phyloP scores from a whole-genome alignment of 2,113 vertebrate genomes.

The Syngnathus floridae region DNA sequence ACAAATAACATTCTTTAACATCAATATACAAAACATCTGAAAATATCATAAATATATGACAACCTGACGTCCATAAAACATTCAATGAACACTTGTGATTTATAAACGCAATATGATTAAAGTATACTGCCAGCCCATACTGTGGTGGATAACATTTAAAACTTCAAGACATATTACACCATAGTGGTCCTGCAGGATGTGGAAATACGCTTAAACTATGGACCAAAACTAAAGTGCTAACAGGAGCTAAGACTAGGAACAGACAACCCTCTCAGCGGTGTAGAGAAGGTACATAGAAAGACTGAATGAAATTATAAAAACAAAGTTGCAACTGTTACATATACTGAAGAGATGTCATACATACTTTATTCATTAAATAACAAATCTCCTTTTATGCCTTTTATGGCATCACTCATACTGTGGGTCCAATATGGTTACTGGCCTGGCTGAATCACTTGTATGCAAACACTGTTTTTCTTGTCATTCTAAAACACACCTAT shows the following conservation, averaged over 20 bases:
- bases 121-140: conserved; percentile 32
- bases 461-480: conserved; percentile 55
- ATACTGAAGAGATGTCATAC: conserved; percentile 21
- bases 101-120: conserved; percentile 45
- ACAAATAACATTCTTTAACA: conserved; percentile 12
- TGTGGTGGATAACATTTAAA: conserved; percentile 35
- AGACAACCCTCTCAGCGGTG: background rate
- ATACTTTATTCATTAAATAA: conserved; percentile 38
- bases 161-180: conserved; percentile 23
- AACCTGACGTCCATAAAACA: conserved; percentile 35
- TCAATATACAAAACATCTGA: conserved; percentile 28
- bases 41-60: conserved; percentile 59
- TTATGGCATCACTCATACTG: conserved; percentile 26
- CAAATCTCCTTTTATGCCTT: conserved; percentile 24
- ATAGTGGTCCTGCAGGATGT: conserved; percentile 7
- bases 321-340: conserved; percentile 21
- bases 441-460: conserved; percentile 26
- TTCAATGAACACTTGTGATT: conserved; percentile 52
- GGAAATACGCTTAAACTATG: conserved; percentile 23
- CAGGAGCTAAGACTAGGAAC: conserved; percentile 4
- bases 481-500: conserved; percentile 50
- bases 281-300: background rate
- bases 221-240: conserved; percentile 19
- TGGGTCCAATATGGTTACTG: conserved; percentile 18
- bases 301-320: conserved; percentile 30